phyloP scores from a whole-genome alignment of 2,888 invertebrate genomes.

The Willowsia nigromaculata region DNA sequence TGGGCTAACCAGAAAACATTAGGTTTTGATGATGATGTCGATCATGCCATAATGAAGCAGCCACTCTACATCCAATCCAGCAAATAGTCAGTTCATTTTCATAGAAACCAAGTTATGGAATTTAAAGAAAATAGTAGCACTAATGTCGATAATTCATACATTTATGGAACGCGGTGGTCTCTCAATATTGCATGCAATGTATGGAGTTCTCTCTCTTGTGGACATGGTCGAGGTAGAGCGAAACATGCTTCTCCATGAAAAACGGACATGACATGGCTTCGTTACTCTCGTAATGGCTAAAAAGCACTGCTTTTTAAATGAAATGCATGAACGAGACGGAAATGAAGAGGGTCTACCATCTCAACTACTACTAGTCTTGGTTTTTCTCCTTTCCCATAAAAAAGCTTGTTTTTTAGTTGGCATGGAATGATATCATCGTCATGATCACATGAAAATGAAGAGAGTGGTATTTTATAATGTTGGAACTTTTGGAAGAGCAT shows the following conservation, averaged over 20 bases:
- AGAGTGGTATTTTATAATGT: not conserved
- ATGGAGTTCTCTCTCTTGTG: not conserved
- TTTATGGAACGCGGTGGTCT: not conserved
- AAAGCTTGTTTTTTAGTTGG: not conserved
- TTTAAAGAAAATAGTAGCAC: not conserved
- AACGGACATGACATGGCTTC: not conserved
- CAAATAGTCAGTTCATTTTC: not conserved
- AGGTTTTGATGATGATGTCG: not conserved
- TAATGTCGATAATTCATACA: not conserved
- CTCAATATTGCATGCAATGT: not conserved
- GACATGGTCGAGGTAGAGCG: not conserved
- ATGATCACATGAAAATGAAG: slow-evolving; percentile 2
- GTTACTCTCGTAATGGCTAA: not conserved
- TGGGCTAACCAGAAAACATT: not conserved
- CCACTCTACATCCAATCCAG: too few relatives aligned
- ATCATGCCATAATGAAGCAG: not conserved
- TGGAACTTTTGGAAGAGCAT: not conserved
- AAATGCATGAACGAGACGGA: not conserved
- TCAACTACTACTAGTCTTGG: not conserved
- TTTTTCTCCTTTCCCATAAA: not conserved
- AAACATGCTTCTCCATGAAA: not conserved
- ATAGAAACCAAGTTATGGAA: not conserved
- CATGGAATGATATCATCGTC: not conserved
- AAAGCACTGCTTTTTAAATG: not conserved
- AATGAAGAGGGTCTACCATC: not conserved